phyloP scores from a whole-genome alignment of 1,140 invertebrate genomes.

The Drosophila jambulina region DNA sequence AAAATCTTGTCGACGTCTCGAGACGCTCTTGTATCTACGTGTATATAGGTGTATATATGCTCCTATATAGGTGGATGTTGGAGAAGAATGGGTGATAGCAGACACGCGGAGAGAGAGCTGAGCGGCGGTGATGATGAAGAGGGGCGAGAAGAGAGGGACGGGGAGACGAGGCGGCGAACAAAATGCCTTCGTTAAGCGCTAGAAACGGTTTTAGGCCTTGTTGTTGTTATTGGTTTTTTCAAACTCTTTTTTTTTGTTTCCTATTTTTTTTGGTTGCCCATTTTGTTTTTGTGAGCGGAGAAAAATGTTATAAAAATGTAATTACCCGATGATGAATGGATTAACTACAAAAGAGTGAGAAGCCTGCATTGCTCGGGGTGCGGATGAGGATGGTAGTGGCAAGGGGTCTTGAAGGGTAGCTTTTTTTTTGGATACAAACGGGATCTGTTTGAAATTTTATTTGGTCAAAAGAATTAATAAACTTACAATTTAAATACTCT shows the following conservation, averaged over 20 bases:
- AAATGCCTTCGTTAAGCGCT: constrained; percentile 81
- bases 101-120: constrained; percentile 30
- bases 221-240: constrained; percentile 14
- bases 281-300: constrained; percentile 77
- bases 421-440: constrained; percentile 2
- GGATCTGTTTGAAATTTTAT: constrained; percentile 55
- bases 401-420: not conserved
- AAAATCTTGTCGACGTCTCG: constrained; percentile 73
- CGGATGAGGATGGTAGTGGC: constrained; percentile 39
- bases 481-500: constrained; percentile 19
- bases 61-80: constrained; percentile 9
- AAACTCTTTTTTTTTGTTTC: constrained; percentile 36
- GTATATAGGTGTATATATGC: constrained; percentile 35
- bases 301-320: constrained; percentile 84
- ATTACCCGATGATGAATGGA: constrained; percentile 84
- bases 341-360: constrained; percentile 81
- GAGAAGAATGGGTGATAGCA: constrained; percentile 73
- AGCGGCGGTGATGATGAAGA: constrained; percentile 2
- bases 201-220: constrained; percentile 70
- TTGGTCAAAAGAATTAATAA: constrained; percentile 32
- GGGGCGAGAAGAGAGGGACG: constrained; percentile 13
- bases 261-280: constrained; percentile 63
- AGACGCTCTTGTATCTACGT: constrained; percentile 21
- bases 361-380: constrained; percentile 68
- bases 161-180: constrained; percentile 67